phyloP scores from a whole-genome alignment of 2,888 invertebrate species.

The Ennomos quercinarius region DNA sequence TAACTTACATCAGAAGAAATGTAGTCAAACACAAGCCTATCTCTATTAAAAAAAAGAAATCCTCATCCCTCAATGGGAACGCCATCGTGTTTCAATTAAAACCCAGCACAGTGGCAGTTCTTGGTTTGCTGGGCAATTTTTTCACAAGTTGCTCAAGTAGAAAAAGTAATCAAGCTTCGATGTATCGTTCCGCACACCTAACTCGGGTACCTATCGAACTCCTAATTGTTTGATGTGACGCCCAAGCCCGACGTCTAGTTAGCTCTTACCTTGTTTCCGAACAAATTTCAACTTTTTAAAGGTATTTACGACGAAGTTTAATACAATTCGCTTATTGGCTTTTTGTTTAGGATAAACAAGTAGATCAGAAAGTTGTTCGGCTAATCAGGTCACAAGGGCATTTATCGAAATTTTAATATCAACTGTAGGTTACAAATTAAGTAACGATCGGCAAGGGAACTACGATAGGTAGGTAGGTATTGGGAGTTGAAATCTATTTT shows the following conservation, averaged over 20 bases:
- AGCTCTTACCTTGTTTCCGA: constrained; percentile 53
- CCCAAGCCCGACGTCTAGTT: constrained; percentile 43
- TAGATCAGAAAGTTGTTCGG: constrained; percentile 1
- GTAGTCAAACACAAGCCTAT: no score
- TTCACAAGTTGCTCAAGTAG: constrained; percentile 74
- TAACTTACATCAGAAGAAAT: no score
- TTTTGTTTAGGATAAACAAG: constrained; percentile 1
- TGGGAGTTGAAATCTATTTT: no score
- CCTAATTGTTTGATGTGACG: constrained; percentile 75
- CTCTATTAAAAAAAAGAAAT: no score
- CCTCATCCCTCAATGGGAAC: constrained; percentile 30
- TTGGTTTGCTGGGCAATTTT: constrained; percentile 75
- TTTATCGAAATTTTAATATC: neutral
- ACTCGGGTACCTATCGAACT: constrained; percentile 52
- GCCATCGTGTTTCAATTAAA: constrained; percentile 68
- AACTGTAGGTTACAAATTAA: no score
- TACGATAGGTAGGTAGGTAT: no score
- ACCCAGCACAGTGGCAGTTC: constrained; percentile 55
- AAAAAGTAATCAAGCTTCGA: constrained; percentile 78
- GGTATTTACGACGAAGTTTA: constrained; percentile 42
- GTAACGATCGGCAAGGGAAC: no score
- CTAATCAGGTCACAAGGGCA: constrained; percentile 19
- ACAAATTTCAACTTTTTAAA: constrained; percentile 56
- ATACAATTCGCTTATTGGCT: constrained; percentile 26
- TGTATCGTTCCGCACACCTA: constrained; percentile 66